Base-by-base conservation (phyloP, 2,113 vertebrate species). In the Trogon melanurus region DNA sequence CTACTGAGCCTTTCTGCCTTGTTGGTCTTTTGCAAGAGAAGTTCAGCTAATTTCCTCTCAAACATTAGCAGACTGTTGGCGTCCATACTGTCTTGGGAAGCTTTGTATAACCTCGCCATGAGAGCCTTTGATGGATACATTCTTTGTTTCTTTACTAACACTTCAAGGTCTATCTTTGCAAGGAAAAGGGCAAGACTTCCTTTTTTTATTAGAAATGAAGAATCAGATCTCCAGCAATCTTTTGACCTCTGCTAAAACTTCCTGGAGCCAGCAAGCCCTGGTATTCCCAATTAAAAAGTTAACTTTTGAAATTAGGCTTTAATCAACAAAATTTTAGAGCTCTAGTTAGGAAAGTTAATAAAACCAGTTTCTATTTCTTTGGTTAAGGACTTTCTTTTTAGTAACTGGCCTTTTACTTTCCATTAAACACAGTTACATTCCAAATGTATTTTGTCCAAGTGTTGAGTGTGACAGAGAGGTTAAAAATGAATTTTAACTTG, bases 161-260 rank as follows among this genome's bases (percentile, higher is more conserved):
- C 91, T 94, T 95, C 75, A 80, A 96, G 91, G 91, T 95, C 93
- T 91, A 2, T 70, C 95, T 95, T 85, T 88, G 74, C 88, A 85
- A 96, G 62, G 81, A 94, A 96, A 93, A 85, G 94, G 93, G 85
- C 94, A 94, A 93, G 90, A 91, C 88, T 96, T 96, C 82, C 81
- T 93, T 91, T 89, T 89, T 94, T 85, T 89, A 93, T 83, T 93
- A 80, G 67, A 95, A 95, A 67, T 88, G 56, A 95, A 94, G 95
- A 95, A 94, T 91, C 70, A 83, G 9, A 89, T 94, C 67, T 94
- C 74, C 64, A 78, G 85, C 82, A 88, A 73, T 96, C 89, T 91
- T 91, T 88, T 90, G 93, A 96, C 95, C 88, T 88, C 79, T 65
- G 2, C 81, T 89, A 76, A 82, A 95, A 94, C 84, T 95, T 97